Evolutionary conservation across 2,113 vertebrate species (phyloP).

Genomic region (Oryzias woworae): DNA sequence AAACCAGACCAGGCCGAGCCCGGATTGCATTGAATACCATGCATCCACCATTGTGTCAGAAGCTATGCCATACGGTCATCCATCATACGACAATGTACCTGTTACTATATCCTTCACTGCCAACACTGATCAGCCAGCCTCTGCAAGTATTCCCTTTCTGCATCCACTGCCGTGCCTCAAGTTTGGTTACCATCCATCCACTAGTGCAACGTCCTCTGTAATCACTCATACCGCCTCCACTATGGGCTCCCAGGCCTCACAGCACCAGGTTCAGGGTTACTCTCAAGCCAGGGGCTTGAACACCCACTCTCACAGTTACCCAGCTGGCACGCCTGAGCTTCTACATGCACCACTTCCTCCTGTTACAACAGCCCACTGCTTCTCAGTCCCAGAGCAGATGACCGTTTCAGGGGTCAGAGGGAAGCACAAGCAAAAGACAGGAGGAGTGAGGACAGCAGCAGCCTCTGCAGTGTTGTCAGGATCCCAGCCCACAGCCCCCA

Average conservation of each 20-base stretch:
- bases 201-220: conserved; percentile 67
- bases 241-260: conserved; percentile 40
- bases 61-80: conserved; percentile 19
- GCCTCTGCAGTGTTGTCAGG: background rate
- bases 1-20: conserved; percentile 45
- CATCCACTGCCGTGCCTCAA: conserved; percentile 67
- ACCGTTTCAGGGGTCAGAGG: conserved; percentile 29
- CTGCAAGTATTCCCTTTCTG: conserved; percentile 57
- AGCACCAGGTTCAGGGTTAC: conserved; percentile 55
- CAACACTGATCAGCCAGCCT: conserved; percentile 38
- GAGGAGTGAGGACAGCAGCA: conserved; percentile 48
- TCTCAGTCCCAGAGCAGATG: conserved; percentile 70
- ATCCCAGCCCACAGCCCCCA: conserved; percentile 24
- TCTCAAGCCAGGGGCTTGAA: conserved; percentile 44
- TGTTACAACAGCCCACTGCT: conserved; percentile 51
- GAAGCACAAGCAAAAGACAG: conserved; percentile 69
- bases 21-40: conserved; percentile 62
- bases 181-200: conserved; percentile 58
- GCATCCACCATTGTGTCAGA: conserved; percentile 44
- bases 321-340: conserved; percentile 37
- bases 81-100: conserved; percentile 51
- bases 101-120: conserved; percentile 37
- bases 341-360: conserved; percentile 44
- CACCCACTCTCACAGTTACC: conserved; percentile 59
- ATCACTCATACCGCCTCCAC: conserved; percentile 76